phyloP scores from a whole-genome alignment of 2,797 vertebrate genomes.

The Hylomyscus alleni region DNA sequence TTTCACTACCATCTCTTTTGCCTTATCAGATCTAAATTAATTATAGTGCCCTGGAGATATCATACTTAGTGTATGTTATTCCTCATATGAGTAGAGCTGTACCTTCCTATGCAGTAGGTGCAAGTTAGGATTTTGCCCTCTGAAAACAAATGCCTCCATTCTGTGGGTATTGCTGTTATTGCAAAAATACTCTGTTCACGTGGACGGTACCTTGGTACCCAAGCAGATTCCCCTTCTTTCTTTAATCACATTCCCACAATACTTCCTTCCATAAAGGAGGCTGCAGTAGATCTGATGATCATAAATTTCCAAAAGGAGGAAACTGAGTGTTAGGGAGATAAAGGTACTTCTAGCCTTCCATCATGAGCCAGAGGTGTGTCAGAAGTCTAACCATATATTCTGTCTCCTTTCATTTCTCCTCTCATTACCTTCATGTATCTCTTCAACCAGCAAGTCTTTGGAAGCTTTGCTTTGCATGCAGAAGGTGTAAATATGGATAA shows the following conservation, averaged over 20 bases:
- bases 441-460: slow-evolving; percentile 52
- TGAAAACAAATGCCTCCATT: background rate
- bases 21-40: background rate
- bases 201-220: slow-evolving; percentile 50
- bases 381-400: slow-evolving; percentile 61
- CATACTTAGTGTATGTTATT: background rate
- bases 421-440: background rate
- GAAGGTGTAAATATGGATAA: background rate
- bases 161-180: slow-evolving; percentile 16
- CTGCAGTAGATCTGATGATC: slow-evolving; percentile 37
- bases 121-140: slow-evolving; percentile 43
- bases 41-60: background rate
- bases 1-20: background rate
- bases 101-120: slow-evolving; percentile 50
- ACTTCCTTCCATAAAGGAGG: background rate
- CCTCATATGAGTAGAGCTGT: slow-evolving; percentile 12
- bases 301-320: slow-evolving; percentile 61
- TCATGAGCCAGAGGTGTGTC: background rate
- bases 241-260: background rate
- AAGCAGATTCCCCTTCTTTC: slow-evolving; percentile 44
- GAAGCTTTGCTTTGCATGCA: slow-evolving; percentile 23
- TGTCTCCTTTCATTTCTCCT: slow-evolving; percentile 49
- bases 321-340: slow-evolving; percentile 34
- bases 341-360: slow-evolving; percentile 26
- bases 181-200: slow-evolving; percentile 49